Evolutionary conservation across 2,888 invertebrate species (phyloP).

Genomic region (Ectropis crepuscularia): DNA sequence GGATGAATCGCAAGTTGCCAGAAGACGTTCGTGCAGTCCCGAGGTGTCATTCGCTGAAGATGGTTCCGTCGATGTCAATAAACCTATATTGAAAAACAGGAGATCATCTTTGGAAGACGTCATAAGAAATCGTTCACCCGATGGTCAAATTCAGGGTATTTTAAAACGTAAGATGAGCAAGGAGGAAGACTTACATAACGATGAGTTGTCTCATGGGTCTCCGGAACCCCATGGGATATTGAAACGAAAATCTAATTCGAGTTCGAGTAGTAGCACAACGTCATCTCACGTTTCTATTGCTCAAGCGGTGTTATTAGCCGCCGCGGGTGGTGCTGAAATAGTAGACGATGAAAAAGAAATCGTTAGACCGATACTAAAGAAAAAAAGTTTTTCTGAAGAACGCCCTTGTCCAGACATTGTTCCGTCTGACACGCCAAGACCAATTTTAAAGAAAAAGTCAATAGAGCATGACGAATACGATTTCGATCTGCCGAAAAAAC

Average conservation of each 20-base stretch:
- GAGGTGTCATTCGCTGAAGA: slow-evolving; percentile 86
- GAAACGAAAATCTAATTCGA: slow-evolving; percentile 91
- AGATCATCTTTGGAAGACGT: slow-evolving; percentile 90
- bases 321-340: slow-evolving; percentile 85
- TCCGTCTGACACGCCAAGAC: slow-evolving; percentile 85
- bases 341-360: slow-evolving; percentile 84
- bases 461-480: slow-evolving; percentile 90
- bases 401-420: slow-evolving; percentile 80
- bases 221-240: slow-evolving; percentile 92
- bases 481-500: slow-evolving; percentile 89
- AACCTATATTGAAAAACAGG: slow-evolving; percentile 88
- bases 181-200: slow-evolving; percentile 86
- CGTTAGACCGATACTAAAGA: slow-evolving; percentile 92
- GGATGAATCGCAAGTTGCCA: slow-evolving; percentile 90
- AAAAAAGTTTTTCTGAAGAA: slow-evolving; percentile 91
- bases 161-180: slow-evolving; percentile 88
- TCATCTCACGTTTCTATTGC: slow-evolving; percentile 88
- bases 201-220: slow-evolving; percentile 86
- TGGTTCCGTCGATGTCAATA: slow-evolving; percentile 83
- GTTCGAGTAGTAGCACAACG: slow-evolving; percentile 86
- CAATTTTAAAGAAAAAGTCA: slow-evolving; percentile 95
- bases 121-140: slow-evolving; percentile 86
- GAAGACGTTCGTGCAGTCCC: slow-evolving; percentile 88
- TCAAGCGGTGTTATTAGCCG: slow-evolving; percentile 87
- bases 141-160: slow-evolving; percentile 87